Base-by-base conservation (phyloP, 2,797 vertebrate genomes). In the Malacoraja senta region DNA sequence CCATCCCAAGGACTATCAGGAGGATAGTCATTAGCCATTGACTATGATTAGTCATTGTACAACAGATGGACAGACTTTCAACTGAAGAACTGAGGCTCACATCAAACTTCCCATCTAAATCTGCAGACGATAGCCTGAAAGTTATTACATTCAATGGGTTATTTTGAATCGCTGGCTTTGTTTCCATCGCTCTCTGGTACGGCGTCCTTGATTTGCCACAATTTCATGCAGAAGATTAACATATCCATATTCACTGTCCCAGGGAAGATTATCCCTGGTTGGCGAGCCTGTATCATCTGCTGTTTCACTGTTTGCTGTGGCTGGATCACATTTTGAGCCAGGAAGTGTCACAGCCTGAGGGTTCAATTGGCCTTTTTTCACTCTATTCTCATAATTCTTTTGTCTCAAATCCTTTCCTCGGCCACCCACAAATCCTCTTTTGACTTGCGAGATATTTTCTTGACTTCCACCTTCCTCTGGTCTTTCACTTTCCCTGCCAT, bases 151-250 rank as follows among this genome's bases (percentile, higher is more conserved):
- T 77, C 63, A 80, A 53, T 61, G 93, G 19, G 35, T 17, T 94
- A 94, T 96, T 93, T 94, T 96, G n/a, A 10, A 24, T 68, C 93
- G 88, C 13, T 97, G 96, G 0, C 92, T 95, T 94, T 96, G 95
- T 93, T 93, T 97, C 97, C 97, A 97, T 44, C 97, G 94, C 24
- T 97, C 96, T 93, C 97, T 94, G 38, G 97, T 98, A 96, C 97
- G 97, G 74, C 97, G 96, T 8, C 97, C 97, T 12, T 96, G 95
- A 95, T 97, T 97, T 95, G 97, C 96, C 65, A 95, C 96, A 9
- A 97, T 97, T 88, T 98, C 97, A 0, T 97, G 97, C 93, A 97
- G 95, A 94, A 97, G 96, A 94, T 97, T 96, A 94, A 96, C 95
- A 94, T 96, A 96, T 92, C 94, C 95, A 53, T 95, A 95, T 74